Evolutionary conservation across 2,113 vertebrate species (phyloP).

Genomic region (Oceanodroma tethys): DNA sequence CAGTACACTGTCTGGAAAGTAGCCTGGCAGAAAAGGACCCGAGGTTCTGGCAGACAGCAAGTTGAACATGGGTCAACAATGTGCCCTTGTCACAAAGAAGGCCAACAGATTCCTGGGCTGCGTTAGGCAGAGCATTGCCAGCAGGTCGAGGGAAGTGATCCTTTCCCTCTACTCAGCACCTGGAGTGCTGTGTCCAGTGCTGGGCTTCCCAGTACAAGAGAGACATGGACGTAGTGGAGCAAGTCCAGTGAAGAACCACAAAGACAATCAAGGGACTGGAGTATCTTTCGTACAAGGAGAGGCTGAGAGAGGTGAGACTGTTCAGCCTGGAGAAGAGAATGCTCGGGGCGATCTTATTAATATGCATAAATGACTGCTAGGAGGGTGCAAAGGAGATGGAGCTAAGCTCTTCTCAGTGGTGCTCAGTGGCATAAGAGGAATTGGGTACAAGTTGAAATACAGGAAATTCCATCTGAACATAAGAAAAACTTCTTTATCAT

Average conservation of each 20-base stretch:
- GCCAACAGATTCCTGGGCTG: not conserved
- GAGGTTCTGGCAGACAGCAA: not conserved
- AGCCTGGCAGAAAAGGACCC: not conserved
- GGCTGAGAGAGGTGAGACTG: not conserved
- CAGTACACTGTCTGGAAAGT: not conserved
- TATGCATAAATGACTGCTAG: not conserved
- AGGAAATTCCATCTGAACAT: not conserved
- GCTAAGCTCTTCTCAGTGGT: not conserved
- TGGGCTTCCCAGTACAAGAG: not conserved
- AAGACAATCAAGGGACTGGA: not conserved
- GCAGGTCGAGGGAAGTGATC: not conserved
- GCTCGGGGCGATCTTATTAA: not conserved
- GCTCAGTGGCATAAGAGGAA: not conserved
- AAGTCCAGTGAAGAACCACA: not conserved
- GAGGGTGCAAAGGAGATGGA: not conserved
- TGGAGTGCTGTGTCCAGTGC: not conserved
- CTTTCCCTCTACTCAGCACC: not conserved
- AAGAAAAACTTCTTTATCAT: not conserved
- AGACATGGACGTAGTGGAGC: not conserved
- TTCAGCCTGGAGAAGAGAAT: not conserved
- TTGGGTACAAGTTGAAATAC: not conserved
- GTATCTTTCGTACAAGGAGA: not conserved
- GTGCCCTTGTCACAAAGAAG: not conserved
- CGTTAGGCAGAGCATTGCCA: not conserved
- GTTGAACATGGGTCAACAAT: not conserved